These are phyloP conservation scores for Melipona quadrifasciata DNA, from an alignment of 1,140 invertebrate species.

Conservation along the genomic window DNA sequence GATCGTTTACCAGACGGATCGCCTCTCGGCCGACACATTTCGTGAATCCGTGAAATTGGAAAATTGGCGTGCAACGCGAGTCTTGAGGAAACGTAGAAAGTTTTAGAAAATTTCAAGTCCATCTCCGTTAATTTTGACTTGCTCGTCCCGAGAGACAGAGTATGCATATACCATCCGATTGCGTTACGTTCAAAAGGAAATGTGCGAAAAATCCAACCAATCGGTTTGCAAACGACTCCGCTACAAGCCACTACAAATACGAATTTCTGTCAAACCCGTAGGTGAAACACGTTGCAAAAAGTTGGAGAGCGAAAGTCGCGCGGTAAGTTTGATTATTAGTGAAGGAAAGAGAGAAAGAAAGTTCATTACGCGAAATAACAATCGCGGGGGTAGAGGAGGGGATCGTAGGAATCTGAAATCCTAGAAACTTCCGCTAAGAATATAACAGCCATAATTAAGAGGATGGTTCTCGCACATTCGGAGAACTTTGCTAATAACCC, in stretches of 20 bases:
- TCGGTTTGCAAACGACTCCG: not conserved
- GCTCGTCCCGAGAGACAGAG: too few species aligned
- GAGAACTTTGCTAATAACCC: conserved; percentile 70
- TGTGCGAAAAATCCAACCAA: too few species aligned
- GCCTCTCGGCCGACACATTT: too few species aligned
- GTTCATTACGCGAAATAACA: not conserved
- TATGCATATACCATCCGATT: too few species aligned
- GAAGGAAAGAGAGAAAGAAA: not conserved
- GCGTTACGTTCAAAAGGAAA: too few species aligned
- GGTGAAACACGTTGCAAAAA: not conserved
- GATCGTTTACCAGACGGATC: not conserved
- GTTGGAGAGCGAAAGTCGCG: not conserved
- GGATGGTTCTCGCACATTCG: conserved; percentile 55
- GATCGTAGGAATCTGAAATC: conserved; percentile 24
- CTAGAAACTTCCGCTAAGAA: conserved; percentile 49
- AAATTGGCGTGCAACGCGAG: not conserved
- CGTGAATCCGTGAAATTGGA: not conserved
- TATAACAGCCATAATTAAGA: conserved; percentile 66
- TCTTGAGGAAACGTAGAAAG: too few species aligned
- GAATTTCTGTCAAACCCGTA: not conserved
- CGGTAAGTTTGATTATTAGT: not conserved
- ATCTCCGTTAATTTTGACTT: too few species aligned
- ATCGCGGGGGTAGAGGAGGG: not conserved
- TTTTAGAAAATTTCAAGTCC: too few species aligned
- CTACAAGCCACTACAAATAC: not conserved